These are phyloP conservation scores for Onchidella celtica DNA, from an alignment of 2,888 invertebrate species.

Conservation along the genomic window DNA sequence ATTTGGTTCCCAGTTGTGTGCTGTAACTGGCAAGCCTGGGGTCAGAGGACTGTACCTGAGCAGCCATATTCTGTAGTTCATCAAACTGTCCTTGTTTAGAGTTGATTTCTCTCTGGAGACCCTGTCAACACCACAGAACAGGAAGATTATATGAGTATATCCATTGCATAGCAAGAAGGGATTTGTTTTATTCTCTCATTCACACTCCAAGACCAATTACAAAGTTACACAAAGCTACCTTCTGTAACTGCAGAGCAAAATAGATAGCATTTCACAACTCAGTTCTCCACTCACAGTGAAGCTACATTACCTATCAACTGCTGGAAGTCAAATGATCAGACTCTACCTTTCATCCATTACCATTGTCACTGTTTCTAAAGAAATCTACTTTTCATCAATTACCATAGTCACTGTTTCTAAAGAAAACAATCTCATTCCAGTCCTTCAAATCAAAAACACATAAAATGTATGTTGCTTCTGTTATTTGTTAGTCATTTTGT, in stretches of 20 bases:
- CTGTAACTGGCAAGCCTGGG: conserved; percentile 91
- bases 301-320: too few species aligned
- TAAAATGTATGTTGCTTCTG: neutral
- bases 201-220: too few species aligned
- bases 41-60: conserved; percentile 90
- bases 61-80: conserved; percentile 91
- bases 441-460: too few species aligned
- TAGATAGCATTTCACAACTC: too few species aligned
- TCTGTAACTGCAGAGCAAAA: too few species aligned
- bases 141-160: neutral
- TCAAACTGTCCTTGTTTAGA: conserved; percentile 92
- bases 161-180: neutral
- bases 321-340: too few species aligned
- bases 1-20: conserved; percentile 91
- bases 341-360: too few species aligned
- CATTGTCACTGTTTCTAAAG: too few species aligned
- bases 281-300: too few species aligned
- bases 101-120: conserved; percentile 82
- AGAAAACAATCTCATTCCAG: neutral
- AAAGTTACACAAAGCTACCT: too few species aligned
- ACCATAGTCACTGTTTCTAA: neutral
- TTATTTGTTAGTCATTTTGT: neutral
- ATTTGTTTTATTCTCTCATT: too few species aligned
- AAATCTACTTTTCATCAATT: neutral
- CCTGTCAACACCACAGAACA: too few species aligned